phyloP scores from a whole-genome alignment of 92 coral and sea anemone genomes.

The Pocillopora meandrina region DNA sequence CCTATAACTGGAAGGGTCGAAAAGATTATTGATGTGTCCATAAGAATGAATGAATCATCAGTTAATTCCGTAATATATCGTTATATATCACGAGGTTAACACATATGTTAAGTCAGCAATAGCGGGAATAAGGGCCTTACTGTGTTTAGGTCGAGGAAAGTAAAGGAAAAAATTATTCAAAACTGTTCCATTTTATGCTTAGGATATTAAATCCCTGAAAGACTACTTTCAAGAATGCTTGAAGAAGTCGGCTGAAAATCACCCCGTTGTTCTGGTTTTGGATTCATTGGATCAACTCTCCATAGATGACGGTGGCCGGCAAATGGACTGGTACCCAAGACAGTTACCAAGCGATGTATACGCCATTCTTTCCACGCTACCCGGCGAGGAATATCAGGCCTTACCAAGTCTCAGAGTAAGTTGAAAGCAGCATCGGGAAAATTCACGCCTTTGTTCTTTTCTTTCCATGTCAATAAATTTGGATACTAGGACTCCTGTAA shows the following conservation, averaged over 20 bases:
- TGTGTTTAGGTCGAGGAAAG: no score
- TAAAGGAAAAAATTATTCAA: no score
- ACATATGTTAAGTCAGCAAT: no score
- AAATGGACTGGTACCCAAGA: constrained; percentile 88
- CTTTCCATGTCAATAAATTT: no score
- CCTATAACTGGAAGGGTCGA: no score
- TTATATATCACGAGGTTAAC: no score
- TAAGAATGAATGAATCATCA: no score
- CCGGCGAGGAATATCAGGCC: constrained; percentile 82
- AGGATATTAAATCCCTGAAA: constrained; percentile 89
- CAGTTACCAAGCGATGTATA: constrained; percentile 73
- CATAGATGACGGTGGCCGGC: constrained; percentile 94
- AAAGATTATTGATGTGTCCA: no score
- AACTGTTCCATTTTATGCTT: neutral
- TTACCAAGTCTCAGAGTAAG: constrained; percentile 89
- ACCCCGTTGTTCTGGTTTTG: constrained; percentile 77
- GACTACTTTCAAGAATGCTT: constrained; percentile 81
- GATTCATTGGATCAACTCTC: constrained; percentile 98
- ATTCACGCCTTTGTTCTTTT: neutral
- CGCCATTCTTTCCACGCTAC: constrained; percentile 85
- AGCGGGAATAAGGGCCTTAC: no score
- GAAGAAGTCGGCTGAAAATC: constrained; percentile 78
- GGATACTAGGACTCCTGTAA: no score
- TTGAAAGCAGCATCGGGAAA: neutral
- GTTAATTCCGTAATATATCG: no score